Base-by-base conservation (phyloP, 2,888 invertebrate genomes). In the Pachycephus smyrnensis region DNA sequence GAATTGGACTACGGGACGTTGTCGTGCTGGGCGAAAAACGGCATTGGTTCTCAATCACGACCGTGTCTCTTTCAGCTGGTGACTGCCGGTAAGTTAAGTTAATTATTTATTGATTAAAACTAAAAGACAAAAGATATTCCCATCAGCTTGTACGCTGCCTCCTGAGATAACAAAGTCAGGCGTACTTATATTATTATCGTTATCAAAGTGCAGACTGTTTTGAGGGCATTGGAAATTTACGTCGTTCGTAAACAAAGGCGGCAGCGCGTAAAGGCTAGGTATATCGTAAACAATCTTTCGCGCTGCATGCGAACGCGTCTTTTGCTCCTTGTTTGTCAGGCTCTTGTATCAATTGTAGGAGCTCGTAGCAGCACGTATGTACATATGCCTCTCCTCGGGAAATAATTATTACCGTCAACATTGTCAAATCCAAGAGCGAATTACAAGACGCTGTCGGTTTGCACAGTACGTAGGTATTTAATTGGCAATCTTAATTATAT, bases 1-100 rank as follows among this genome's bases (percentile, higher is more conserved):
- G 94, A 94, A 86, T 91, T 96, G 91, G 97, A 97, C 93, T 98
- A 97, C 92, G 98, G 98, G 79, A 96, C 97, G 31, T 92, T 98
- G 78, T 96, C 96, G 55, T 98, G 98, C 91, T 95, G 96, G 93
- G 97, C 97, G 23, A 93, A 95, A 85, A 98, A 97, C 92, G 94
- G 95, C 86, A 96, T 97, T 79, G 97, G 97, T 82, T 93, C 95
- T 78, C 97, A 97, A 91, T 92, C 95, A 84, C 94, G 95, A 84
- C 97, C 97, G 15, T 98, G 97, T 90, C 94, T 97, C 89, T 97
- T 97, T 92, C 97, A 97, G 92, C 95, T 98, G 91, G 97, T 97
- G 69, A 95, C 97, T 76, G 97, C 97, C 86, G 97, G 97, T 97
- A 90, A 93, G 93, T 90, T 12, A 75, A 3, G n/a, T n/a, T 9